These are phyloP conservation scores for Sebastiscus tertius DNA, from an alignment of 2,797 vertebrate genomes.

Conservation along the genomic window DNA sequence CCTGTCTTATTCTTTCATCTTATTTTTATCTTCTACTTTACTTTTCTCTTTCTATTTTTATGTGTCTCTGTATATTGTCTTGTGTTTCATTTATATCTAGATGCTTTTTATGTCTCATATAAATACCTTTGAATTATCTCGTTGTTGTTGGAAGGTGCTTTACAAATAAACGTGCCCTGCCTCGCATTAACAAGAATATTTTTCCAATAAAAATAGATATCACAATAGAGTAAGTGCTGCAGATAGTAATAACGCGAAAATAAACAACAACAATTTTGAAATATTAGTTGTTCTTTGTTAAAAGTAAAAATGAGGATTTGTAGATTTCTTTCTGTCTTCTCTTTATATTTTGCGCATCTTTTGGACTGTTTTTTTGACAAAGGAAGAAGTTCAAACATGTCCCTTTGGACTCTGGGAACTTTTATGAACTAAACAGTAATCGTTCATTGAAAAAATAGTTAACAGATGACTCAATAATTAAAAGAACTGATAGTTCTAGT, in stretches of 20 bases:
- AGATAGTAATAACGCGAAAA: not conserved
- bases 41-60: not conserved
- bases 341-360: not conserved
- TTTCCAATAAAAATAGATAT: not conserved
- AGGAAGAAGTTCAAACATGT: not conserved
- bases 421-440: no score
- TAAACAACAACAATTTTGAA: not conserved
- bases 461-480: not conserved
- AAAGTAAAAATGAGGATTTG: not conserved
- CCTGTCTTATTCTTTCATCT: not conserved
- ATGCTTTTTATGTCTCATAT: not conserved
- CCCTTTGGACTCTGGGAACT: no score
- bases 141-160: not conserved
- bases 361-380: not conserved
- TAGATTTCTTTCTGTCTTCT: not conserved
- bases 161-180: not conserved
- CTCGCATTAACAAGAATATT: not conserved
- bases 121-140: not conserved
- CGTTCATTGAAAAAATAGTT: no score
- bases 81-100: not conserved
- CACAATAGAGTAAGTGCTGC: no score
- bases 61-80: not conserved
- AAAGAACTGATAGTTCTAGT: not conserved
- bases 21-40: not conserved
- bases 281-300: not conserved